phyloP scores from a whole-genome alignment of 2,888 invertebrate genomes.

The Adineta ricciae region DNA sequence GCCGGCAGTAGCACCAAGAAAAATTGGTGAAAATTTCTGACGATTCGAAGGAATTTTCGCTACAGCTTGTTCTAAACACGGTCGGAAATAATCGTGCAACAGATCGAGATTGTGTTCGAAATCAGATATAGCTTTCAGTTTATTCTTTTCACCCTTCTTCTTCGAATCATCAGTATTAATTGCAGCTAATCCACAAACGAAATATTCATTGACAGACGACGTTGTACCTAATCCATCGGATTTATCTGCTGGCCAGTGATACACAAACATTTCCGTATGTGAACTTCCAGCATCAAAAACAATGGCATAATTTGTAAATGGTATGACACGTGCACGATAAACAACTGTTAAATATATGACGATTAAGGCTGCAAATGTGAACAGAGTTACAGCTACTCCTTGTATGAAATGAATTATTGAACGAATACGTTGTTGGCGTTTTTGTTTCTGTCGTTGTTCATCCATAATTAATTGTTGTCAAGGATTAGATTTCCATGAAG shows the following conservation, averaged over 20 bases:
- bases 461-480: neutral
- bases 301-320: constrained; percentile 47
- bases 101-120: neutral
- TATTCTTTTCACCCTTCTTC: neutral
- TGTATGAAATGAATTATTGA: neutral
- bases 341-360: neutral
- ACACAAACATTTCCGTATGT: constrained; percentile 51
- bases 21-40: constrained; percentile 44
- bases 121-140: neutral
- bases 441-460: neutral
- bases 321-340: neutral
- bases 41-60: constrained; percentile 42
- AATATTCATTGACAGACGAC: constrained; percentile 37
- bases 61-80: constrained; percentile 45
- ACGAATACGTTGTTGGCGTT: neutral
- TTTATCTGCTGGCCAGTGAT: constrained; percentile 52
- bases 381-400: neutral
- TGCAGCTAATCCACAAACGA: neutral
- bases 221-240: constrained; percentile 50
- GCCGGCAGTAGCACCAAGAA: constrained; percentile 51
- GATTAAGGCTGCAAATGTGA: neutral
- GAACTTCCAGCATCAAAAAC: constrained; percentile 55
- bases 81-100: constrained; percentile 38
- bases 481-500: neutral
- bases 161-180: no score